Evolutionary conservation across 2,113 vertebrate genomes (phyloP).

Genomic region (Phainopepla nitens): DNA sequence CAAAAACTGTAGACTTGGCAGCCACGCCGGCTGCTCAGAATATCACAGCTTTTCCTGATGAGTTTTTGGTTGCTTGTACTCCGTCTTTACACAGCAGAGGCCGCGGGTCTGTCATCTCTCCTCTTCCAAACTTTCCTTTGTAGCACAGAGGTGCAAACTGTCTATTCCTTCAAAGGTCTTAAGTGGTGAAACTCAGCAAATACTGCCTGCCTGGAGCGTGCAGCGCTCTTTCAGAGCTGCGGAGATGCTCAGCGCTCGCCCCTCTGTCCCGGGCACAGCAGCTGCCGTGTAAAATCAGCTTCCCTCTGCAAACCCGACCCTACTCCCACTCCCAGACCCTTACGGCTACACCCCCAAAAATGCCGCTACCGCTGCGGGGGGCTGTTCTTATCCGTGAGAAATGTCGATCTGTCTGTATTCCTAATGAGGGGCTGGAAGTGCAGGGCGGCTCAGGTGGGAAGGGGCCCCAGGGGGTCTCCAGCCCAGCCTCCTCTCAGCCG

Average conservation of each 20-base stretch:
- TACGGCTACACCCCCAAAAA: neutral
- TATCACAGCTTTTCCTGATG: neutral
- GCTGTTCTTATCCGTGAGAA: neutral
- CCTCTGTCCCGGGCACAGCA: rapidly evolving
- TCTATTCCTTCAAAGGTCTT: neutral
- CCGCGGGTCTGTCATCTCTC: neutral
- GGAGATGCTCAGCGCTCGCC: neutral
- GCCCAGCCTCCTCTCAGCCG: neutral
- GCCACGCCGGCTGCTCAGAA: neutral
- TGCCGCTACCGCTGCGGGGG: rapidly evolving
- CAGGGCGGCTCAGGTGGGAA: neutral
- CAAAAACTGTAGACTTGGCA: neutral
- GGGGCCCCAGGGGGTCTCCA: neutral
- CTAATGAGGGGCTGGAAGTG: neutral
- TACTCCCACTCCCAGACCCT: neutral
- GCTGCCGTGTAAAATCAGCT: rapidly evolving
- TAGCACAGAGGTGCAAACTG: neutral
- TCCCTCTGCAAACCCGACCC: neutral
- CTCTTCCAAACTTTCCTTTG: neutral
- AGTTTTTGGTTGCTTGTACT: neutral
- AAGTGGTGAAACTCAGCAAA: neutral
- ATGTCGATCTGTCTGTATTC: neutral
- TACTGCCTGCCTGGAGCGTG: neutral
- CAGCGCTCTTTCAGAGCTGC: neutral
- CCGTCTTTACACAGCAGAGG: neutral